Percentiles rank a stretch among this genome's conserved stretches.
phyloP scores from a whole-genome alignment of 2,888 invertebrate species.

The Oxyscelio sp. region DNA sequence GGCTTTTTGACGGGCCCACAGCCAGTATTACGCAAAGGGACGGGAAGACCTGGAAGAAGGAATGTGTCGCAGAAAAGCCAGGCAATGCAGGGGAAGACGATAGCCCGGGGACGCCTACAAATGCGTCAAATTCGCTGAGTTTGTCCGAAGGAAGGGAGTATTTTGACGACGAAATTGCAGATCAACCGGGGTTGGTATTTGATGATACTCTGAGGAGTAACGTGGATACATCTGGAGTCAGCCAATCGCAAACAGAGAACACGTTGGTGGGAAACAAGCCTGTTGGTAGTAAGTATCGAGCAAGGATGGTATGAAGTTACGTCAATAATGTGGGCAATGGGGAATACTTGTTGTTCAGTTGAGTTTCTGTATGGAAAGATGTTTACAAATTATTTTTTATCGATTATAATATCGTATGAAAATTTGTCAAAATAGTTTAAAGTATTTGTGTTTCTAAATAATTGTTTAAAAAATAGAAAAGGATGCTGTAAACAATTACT shows the following conservation, averaged over 20 bases:
- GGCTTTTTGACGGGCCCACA: conserved; percentile 92
- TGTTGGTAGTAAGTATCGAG: conserved; percentile 82
- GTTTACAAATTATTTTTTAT: too few relatives aligned
- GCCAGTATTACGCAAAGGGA: conserved; percentile 88
- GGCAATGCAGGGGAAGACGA: conserved; percentile 86
- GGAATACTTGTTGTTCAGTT: too few relatives aligned
- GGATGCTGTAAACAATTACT: too few relatives aligned
- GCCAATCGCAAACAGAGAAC: conserved; percentile 84
- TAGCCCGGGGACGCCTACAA: conserved; percentile 94
- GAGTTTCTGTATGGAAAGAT: too few relatives aligned
- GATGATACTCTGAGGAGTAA: conserved; percentile 90
- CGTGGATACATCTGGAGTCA: conserved; percentile 77
- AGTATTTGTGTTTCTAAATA: too few relatives aligned
- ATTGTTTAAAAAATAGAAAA: too few relatives aligned
- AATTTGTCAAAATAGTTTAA: too few relatives aligned
- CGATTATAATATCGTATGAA: too few relatives aligned
- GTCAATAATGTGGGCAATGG: too few relatives aligned
- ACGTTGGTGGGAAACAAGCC: conserved; percentile 85
- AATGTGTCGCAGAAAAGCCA: conserved; percentile 88
- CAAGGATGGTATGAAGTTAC: too few relatives aligned
- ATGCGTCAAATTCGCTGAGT: conserved; percentile 93
- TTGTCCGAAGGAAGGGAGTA: conserved; percentile 95
- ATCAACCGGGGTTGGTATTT: conserved; percentile 95
- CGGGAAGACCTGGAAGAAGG: conserved; percentile 88
- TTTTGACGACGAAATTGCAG: conserved; percentile 97